phyloP scores from a whole-genome alignment of 2,113 vertebrate species.

The Polyodon spathula region DNA sequence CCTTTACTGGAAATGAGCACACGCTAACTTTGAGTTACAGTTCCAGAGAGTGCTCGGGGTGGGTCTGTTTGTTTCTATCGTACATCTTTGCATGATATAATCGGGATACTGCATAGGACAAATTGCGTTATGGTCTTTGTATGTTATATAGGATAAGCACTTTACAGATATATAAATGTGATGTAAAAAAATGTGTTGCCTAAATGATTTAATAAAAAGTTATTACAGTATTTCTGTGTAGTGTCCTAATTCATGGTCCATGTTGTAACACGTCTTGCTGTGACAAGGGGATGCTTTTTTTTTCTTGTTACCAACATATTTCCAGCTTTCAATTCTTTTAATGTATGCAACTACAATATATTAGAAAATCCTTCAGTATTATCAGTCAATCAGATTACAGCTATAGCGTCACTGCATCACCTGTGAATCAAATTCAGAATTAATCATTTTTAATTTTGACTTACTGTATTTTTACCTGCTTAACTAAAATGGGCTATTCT shows the following conservation, averaged over 20 bases:
- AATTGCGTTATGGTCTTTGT: slow-evolving; percentile 16
- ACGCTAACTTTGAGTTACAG: slow-evolving; percentile 36
- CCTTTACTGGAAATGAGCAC: slow-evolving; percentile 32
- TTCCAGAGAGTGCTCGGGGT: slow-evolving; percentile 17
- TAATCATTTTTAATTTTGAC: too few species aligned
- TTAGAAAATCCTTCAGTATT: too few species aligned
- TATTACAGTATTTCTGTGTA: neutral
- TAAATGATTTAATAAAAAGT: slow-evolving; percentile 27
- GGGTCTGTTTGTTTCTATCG: slow-evolving; percentile 32
- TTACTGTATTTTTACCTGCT: too few species aligned
- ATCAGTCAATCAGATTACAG: too few species aligned
- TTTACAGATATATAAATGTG: slow-evolving; percentile 28
- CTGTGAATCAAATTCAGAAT: too few species aligned
- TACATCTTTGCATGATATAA: slow-evolving; percentile 42
- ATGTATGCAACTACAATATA: too few species aligned
- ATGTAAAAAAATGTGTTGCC: slow-evolving; percentile 26
- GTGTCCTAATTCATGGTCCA: neutral
- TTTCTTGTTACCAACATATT: too few species aligned
- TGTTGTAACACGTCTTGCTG: neutral
- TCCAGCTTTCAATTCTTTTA: too few species aligned
- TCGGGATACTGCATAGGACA: slow-evolving; percentile 33
- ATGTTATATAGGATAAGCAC: slow-evolving; percentile 28
- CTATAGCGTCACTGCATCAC: too few species aligned
- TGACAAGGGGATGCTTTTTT: neutral
- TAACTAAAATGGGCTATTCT: too few species aligned